Conservation (phyloP, 2,113 vertebrate species). For the Stegastes partitus region DNA sequence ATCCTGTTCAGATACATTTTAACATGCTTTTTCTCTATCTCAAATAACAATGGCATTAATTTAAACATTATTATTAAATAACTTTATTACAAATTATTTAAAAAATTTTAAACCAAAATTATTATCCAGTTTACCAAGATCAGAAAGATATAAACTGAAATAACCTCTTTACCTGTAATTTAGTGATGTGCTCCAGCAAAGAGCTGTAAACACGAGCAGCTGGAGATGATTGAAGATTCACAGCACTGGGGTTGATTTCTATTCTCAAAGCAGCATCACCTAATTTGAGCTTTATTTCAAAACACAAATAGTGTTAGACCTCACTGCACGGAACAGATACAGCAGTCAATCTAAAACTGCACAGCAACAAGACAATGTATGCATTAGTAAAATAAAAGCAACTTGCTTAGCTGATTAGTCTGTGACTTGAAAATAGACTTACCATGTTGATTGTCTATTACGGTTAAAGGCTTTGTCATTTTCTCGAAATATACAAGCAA, state of each 20-base stretch:
- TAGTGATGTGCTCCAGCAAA: constrained; percentile 90
- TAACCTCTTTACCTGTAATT: constrained; percentile 89
- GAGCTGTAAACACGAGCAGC: constrained; percentile 84
- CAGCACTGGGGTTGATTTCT: constrained; percentile 85
- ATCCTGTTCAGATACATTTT: background rate
- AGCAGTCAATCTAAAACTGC: background rate
- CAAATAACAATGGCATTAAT: background rate
- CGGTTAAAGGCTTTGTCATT: background rate
- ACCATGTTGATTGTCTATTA: background rate
- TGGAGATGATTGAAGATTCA: constrained; percentile 84
- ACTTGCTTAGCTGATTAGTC: background rate
- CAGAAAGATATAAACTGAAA: background rate
- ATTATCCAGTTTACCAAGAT: background rate
- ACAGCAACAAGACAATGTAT: background rate
- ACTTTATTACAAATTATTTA: background rate
- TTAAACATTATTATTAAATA: background rate
- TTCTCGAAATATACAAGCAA: background rate
- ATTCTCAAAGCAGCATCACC: constrained; percentile 89
- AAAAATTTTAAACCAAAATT: background rate
- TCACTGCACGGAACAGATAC: background rate
- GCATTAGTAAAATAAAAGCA: background rate
- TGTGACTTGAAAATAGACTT: background rate
- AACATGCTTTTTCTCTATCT: too few species aligned
- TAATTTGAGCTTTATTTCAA: constrained; percentile 88
- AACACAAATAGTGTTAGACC: constrained; percentile 24